These are phyloP conservation scores for Nycticebus coucang DNA, from an alignment of 2,113 vertebrate genomes.

Conservation along the genomic window DNA sequence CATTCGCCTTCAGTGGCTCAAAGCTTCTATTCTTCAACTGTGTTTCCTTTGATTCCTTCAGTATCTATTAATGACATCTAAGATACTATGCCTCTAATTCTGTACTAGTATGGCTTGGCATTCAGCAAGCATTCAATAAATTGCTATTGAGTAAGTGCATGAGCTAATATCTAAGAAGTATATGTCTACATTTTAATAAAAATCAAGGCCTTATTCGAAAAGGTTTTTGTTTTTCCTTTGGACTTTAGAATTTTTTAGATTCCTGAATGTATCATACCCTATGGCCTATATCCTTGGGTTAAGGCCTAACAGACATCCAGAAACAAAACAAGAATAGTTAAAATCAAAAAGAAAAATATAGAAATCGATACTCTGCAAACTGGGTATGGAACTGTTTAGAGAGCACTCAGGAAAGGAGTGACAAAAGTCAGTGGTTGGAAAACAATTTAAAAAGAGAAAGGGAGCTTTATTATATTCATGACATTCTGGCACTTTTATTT, in stretches of 20 bases:
- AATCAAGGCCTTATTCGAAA: not conserved
- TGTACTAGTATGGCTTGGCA: not conserved
- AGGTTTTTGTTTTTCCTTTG: not conserved
- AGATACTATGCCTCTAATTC: not conserved
- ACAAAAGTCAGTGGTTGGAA: not conserved
- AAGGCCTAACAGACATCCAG: constrained; percentile 7
- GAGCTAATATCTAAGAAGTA: not conserved
- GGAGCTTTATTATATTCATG: not conserved
- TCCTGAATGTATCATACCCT: not conserved
- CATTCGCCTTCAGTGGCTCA: constrained; percentile 1
- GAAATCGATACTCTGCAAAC: not conserved
- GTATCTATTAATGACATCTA: not conserved
- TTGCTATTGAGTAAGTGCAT: not conserved
- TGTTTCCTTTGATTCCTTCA: not conserved
- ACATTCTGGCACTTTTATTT: not conserved
- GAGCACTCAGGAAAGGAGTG: not conserved
- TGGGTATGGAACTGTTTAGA: not conserved
- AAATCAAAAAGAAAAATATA: constrained; percentile 7
- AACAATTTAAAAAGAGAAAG: not conserved
- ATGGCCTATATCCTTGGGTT: not conserved
- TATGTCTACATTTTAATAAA: constrained; percentile 4
- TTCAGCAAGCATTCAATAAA: not conserved
- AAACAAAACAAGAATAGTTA: constrained; percentile 42
- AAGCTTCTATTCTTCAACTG: not conserved
- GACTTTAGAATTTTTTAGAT: not conserved